phyloP scores from a whole-genome alignment of 2,113 vertebrate species.

The Cynopterus brachyotis region DNA sequence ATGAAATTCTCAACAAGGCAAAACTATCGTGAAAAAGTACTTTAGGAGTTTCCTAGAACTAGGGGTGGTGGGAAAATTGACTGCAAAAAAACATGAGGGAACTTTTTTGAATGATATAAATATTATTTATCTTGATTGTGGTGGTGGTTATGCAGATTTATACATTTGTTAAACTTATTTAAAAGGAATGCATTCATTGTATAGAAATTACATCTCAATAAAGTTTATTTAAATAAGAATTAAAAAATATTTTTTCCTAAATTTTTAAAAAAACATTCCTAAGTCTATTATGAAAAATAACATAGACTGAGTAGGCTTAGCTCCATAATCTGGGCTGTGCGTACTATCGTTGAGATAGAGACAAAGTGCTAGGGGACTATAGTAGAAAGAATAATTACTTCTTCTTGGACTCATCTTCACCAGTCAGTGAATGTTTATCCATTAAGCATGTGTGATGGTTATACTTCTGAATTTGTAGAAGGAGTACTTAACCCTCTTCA shows the following conservation, averaged over 20 bases:
- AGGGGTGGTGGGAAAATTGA: too few relatives aligned
- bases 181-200: too few relatives aligned
- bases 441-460: neutral
- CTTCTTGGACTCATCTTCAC: neutral
- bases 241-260: neutral
- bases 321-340: neutral
- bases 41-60: too few relatives aligned
- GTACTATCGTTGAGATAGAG: neutral
- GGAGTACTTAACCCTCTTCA: neutral
- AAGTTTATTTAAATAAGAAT: too few relatives aligned
- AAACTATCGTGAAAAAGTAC: too few relatives aligned
- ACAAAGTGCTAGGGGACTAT: neutral
- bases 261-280: neutral
- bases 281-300: neutral
- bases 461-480: neutral
- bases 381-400: neutral
- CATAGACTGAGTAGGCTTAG: neutral
- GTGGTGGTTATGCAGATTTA: too few relatives aligned
- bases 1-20: too few relatives aligned
- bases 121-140: too few relatives aligned
- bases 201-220: too few relatives aligned
- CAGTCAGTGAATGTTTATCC: neutral
- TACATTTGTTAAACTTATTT: too few relatives aligned
- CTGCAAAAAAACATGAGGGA: too few relatives aligned
- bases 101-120: too few relatives aligned